A percentile compares a stretch with the other conserved stretches of the same genome.
Evolutionary conservation across 2,888 invertebrate genomes (phyloP).

Genomic region (Phortica magna): DNA sequence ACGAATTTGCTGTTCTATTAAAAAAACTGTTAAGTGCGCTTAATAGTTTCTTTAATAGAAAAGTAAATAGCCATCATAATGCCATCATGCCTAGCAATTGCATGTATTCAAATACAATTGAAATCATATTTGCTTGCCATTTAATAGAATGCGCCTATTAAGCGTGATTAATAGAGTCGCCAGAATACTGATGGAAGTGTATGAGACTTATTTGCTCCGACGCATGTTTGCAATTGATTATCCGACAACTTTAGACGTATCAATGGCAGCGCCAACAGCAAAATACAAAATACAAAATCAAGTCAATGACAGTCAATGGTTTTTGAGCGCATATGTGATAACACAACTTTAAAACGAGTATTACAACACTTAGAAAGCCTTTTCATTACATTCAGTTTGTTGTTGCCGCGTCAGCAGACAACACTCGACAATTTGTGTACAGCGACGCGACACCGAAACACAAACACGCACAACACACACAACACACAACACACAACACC

Average conservation of each 20-base stretch:
- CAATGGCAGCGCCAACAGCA: not conserved
- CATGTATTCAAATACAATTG: no score
- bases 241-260: not conserved
- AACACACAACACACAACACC: not conserved
- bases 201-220: not conserved
- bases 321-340: not conserved
- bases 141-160: no score
- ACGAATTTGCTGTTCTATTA: no score
- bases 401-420: not conserved
- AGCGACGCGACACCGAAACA: not conserved
- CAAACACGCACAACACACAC: not conserved
- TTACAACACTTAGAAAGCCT: constrained; percentile 17
- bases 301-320: not conserved
- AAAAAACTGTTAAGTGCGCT: no score
- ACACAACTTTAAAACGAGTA: constrained; percentile 7
- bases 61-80: no score
- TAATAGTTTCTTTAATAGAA: no score
- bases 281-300: not conserved
- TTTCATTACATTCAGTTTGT: not conserved
- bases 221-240: constrained; percentile 7
- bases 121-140: no score
- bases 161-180: no score
- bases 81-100: no score
- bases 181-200: no score
- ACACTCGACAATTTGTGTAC: constrained; percentile 10